Evolutionary conservation across 1,140 invertebrate species (phyloP).

Genomic region (Adelges cooleyi): DNA sequence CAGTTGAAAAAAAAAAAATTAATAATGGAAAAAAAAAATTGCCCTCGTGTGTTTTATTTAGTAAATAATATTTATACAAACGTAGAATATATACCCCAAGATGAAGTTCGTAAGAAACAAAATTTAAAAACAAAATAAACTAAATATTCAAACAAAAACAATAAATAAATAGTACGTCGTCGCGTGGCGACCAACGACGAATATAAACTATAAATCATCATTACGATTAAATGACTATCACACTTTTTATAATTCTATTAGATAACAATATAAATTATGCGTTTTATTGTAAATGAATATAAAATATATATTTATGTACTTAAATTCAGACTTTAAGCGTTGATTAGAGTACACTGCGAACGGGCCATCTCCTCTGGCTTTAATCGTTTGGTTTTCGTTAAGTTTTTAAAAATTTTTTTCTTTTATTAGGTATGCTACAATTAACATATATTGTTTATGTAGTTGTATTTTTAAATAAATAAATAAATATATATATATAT

Average conservation of each 20-base stretch:
- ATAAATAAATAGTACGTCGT: slow-evolving; percentile 2
- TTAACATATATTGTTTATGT: background rate
- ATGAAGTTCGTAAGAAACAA: no score
- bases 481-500: background rate
- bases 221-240: slow-evolving; percentile 11
- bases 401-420: no score
- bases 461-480: background rate
- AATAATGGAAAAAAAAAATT: no score
- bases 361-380: background rate
- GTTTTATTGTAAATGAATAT: background rate
- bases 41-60: no score
- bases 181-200: no score
- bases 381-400: no score
- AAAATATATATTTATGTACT: no score
- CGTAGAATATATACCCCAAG: no score
- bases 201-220: background rate
- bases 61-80: no score
- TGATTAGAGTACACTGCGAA: background rate
- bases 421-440: background rate
- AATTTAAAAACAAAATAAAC: slow-evolving; percentile 1
- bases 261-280: slow-evolving; percentile 3
- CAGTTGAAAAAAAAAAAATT: no score
- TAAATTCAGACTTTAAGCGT: slow-evolving; percentile 19
- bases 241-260: background rate
- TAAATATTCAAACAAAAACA: slow-evolving; percentile 14